Evolutionary conservation across 2,797 vertebrate genomes (phyloP), one percentile per base, ranked within the genome.

Genomic region (Cynopterus sphinx): DNA sequence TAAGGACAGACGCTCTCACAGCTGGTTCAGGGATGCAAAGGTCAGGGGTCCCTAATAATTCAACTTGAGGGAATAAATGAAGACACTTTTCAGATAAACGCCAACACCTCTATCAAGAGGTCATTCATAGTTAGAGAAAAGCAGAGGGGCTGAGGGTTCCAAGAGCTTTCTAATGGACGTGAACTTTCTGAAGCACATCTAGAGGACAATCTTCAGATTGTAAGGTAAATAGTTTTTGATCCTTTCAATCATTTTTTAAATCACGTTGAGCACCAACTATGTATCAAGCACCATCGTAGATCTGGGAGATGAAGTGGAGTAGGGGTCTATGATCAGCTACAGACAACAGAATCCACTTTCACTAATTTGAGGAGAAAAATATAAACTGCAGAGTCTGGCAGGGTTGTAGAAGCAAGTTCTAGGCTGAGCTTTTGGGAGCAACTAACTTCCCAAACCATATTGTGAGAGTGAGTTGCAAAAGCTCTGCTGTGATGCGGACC

Each of bases 21-120:
- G 51, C 21, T 39, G 33, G 86, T 70, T 91, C 63, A 36, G 36
- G 43, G 22, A 43, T 79, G 13, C 49, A 59, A 78, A 78, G 83
- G 51, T 51, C 49, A 86, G 75, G 67, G 39, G 4, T 75, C 46
- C 71, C 75, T 78, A 75, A 10, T 82, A 43, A 73, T 79, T 91
- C 70, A 67, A 79, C 36, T 70, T 26, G 36, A 92, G 71, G 41
- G 87, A 91, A 86, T 88, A 83, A 87, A 87, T 73, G 74, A 78
- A 95, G 74, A 39, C 6, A 13, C 73, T 36, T 82, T 93, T 95
- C 71, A 68, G 59, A 51, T 73, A 84, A 97, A 85, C 41, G n/a
- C 33, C 15, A 3, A 90, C n/a, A 81, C 63, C 31, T 83, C 46
- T 59, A 33, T 88, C 41, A 71, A 71, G 53, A 75, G 39, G 21